Evolutionary conservation across 2,888 invertebrate species (phyloP).

Genomic region (Macrophya alboannulata): DNA sequence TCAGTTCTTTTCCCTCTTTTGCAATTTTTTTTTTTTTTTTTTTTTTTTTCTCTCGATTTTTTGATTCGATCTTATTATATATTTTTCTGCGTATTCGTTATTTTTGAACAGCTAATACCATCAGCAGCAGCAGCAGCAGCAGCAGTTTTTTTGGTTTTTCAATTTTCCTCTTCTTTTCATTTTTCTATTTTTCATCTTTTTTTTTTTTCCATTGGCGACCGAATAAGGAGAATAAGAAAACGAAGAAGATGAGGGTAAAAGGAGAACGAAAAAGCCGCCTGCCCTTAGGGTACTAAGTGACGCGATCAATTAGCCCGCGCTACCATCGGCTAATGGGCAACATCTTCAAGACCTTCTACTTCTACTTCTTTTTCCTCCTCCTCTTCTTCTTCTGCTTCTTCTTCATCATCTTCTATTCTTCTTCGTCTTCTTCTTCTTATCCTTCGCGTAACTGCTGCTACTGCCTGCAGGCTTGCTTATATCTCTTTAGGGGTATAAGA

Average conservation of each 20-base stretch:
- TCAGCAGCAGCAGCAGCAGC: neutral
- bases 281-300: conserved; percentile 12
- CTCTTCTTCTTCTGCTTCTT: neutral
- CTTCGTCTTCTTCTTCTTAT: conserved; percentile 54
- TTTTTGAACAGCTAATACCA: neutral
- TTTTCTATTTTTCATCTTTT: too few relatives aligned
- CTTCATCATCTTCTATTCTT: conserved; percentile 22
- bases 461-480: too few relatives aligned
- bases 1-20: neutral
- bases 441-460: neutral
- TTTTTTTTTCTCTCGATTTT: neutral
- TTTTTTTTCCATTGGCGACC: neutral
- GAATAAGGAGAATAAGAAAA: neutral
- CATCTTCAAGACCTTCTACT: conserved; percentile 3
- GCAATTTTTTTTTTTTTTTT: neutral
- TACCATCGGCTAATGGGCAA: conserved; percentile 30
- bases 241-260: neutral
- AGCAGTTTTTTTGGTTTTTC: neutral
- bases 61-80: too few relatives aligned
- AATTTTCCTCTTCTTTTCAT: neutral
- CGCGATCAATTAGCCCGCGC: conserved; percentile 32
- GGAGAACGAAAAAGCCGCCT: neutral
- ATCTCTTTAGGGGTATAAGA: too few relatives aligned
- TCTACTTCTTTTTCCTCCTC: neutral
- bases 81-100: neutral